Conservation (phyloP, 1,140 invertebrate genomes). For the Wiebesia pumilae region DNA sequence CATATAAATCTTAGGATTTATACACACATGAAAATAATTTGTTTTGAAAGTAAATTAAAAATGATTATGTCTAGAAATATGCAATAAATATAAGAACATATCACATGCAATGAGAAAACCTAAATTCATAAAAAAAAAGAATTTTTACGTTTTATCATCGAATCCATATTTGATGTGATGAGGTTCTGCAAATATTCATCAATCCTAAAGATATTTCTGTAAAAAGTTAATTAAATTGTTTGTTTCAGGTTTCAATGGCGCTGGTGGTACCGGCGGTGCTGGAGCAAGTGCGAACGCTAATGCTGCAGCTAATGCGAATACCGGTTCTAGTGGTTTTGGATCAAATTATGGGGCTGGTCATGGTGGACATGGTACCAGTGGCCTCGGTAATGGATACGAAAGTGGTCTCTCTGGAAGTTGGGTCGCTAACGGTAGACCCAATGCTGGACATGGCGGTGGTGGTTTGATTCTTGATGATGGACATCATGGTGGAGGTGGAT, state of each 20-base stretch:
- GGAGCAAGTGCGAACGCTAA: conserved; percentile 7
- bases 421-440: neutral
- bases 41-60: too few relatives aligned
- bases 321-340: conserved; percentile 18
- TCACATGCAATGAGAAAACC: too few relatives aligned
- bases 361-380: conserved; percentile 30
- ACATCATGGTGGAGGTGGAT: conserved; percentile 17
- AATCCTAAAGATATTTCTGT: too few relatives aligned
- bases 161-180: too few relatives aligned
- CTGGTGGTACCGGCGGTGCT: conserved; percentile 21
- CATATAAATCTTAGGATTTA: too few relatives aligned
- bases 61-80: too few relatives aligned
- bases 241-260: conserved; percentile 25
- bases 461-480: neutral
- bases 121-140: too few relatives aligned
- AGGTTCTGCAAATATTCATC: too few relatives aligned
- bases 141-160: too few relatives aligned
- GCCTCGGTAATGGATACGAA: conserved; percentile 18
- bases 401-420: conserved; percentile 41
- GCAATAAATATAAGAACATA: too few relatives aligned
- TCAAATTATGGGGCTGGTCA: neutral
- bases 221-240: too few relatives aligned
- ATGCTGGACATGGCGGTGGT: conserved; percentile 43
- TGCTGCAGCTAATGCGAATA: neutral
- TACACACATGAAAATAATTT: too few relatives aligned